A percentile compares a stretch with the other conserved stretches of the same genome.
These are phyloP conservation scores for Callinectes sapidus DNA, from an alignment of 2,888 invertebrate genomes.

Conservation along the genomic window DNA sequence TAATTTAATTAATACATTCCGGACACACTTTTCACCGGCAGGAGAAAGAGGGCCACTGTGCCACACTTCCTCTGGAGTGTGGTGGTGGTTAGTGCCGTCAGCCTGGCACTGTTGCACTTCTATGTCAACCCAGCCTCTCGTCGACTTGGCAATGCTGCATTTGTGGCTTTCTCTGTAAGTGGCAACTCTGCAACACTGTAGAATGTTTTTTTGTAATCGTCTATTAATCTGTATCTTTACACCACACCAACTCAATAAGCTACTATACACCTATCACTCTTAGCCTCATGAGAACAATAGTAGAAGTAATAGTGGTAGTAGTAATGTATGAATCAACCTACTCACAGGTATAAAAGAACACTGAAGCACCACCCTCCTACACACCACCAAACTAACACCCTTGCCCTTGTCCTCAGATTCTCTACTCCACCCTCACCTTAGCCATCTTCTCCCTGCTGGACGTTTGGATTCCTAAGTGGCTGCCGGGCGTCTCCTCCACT, in stretches of 20 bases:
- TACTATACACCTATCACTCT: no score
- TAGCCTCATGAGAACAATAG: no score
- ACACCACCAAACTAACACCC: not conserved
- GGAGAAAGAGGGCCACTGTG: conserved; percentile 22
- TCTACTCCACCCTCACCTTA: conserved; percentile 38
- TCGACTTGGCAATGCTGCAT: conserved; percentile 53
- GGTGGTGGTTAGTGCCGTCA: not conserved
- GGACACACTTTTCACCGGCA: not conserved
- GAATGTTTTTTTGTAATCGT: not conserved
- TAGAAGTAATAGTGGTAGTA: no score
- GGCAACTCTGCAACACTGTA: not conserved
- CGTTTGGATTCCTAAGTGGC: not conserved
- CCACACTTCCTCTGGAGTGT: conserved; percentile 26
- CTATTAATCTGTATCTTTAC: no score
- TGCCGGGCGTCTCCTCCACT: conserved; percentile 74
- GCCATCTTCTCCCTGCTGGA: conserved; percentile 46
- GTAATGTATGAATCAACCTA: no score
- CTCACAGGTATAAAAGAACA: no score
- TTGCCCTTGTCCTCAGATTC: conserved; percentile 31
- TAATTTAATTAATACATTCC: not conserved
- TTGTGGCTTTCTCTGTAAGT: conserved; percentile 52
- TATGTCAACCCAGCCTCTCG: conserved; percentile 50
- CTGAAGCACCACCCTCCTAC: no score
- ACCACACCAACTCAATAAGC: no score
- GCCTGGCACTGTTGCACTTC: conserved; percentile 33